Conservation (phyloP, 1,140 invertebrate genomes). For the Pogonomyrmex barbatus region DNA sequence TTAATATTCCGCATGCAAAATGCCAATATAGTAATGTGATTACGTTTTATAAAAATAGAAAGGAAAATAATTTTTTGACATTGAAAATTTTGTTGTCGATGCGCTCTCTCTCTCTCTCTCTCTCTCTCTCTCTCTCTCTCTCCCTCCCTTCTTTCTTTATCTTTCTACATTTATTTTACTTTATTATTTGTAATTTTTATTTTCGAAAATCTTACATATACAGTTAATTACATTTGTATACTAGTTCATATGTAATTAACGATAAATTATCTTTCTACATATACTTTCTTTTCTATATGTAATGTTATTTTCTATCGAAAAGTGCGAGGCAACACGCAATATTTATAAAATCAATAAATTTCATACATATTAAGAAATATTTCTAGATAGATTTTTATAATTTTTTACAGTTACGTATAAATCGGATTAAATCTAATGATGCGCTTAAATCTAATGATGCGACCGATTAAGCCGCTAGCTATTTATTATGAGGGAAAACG, state of each 20-base stretch:
- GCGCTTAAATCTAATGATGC: neutral
- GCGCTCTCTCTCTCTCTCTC: neutral
- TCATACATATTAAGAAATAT: neutral
- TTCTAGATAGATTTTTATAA: neutral
- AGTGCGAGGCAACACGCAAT: neutral
- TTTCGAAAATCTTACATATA: neutral
- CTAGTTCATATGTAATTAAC: constrained; percentile 7
- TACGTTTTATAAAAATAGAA: constrained; percentile 7
- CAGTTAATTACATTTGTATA: constrained; percentile 2
- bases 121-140: neutral
- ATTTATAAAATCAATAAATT: constrained; percentile 8
- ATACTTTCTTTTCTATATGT: neutral
- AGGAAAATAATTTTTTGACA: neutral
- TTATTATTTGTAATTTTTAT: constrained; percentile 11
- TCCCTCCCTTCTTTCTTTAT: neutral
- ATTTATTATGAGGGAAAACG: constrained; percentile 22
- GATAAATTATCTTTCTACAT: neutral
- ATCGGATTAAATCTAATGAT: neutral
- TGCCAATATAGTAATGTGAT: neutral
- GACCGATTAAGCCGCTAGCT: neutral
- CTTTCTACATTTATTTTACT: neutral
- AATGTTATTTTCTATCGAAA: constrained; percentile 28
- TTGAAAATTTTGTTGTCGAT: neutral
- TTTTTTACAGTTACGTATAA: neutral
- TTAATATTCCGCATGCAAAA: neutral